Evolutionary conservation across 2,797 vertebrate genomes (phyloP).

Genomic region (Enteromius anoplus): DNA sequence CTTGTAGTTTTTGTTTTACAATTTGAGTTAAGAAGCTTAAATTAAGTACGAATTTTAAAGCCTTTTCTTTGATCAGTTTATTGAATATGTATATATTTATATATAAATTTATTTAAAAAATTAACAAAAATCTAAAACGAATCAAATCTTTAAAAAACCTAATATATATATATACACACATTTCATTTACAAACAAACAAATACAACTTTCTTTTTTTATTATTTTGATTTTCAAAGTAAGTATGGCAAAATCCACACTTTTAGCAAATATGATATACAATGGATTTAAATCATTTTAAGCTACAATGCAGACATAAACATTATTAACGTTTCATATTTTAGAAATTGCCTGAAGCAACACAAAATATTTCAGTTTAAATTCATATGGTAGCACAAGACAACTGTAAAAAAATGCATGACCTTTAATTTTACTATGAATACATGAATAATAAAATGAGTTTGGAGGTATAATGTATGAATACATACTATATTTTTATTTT

Average conservation of each 20-base stretch:
- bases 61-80: background rate
- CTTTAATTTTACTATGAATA: constrained; percentile 25
- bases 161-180: no score
- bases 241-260: background rate
- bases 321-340: constrained; percentile 1
- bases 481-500: background rate
- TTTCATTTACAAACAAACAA: background rate
- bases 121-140: background rate
- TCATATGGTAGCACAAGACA: background rate
- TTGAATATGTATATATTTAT: no score
- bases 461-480: background rate
- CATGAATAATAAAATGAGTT: constrained; percentile 27
- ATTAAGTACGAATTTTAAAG: background rate
- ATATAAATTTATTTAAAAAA: background rate
- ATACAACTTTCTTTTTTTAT: background rate
- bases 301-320: background rate
- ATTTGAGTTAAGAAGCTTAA: background rate
- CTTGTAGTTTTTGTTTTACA: no score
- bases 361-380: background rate
- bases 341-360: background rate
- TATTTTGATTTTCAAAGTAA: background rate
- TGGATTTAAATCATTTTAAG: background rate
- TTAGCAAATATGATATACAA: background rate
- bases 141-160: no score
- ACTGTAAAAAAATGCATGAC: background rate